These are phyloP conservation scores for Octopus bimaculoides DNA, from an alignment of 1,140 invertebrate species.

Conservation along the genomic window DNA sequence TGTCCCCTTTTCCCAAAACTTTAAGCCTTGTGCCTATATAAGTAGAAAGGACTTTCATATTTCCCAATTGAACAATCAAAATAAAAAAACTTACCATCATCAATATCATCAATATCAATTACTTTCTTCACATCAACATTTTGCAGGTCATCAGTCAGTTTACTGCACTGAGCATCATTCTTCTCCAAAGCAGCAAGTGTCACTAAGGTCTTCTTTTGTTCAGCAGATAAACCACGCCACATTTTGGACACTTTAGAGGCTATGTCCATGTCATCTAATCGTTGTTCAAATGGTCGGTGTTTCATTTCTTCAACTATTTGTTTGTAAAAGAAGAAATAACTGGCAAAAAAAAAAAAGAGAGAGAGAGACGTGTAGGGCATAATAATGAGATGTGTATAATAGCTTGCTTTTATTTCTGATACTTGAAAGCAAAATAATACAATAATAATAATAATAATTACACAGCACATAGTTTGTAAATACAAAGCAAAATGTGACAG, in stretches of 20 bases:
- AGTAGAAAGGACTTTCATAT: too few species aligned
- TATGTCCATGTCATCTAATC: not conserved
- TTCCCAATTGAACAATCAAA: too few species aligned
- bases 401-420: too few species aligned
- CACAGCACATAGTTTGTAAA: too few species aligned
- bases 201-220: not conserved
- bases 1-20: too few species aligned
- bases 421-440: too few species aligned
- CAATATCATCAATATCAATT: not conserved
- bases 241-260: not conserved
- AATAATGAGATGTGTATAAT: too few species aligned
- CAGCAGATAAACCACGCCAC: not conserved
- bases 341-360: not conserved
- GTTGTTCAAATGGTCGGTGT: not conserved
- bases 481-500: too few species aligned
- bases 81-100: not conserved
- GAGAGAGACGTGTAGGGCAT: too few species aligned
- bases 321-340: slow-evolving; percentile 5
- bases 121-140: not conserved
- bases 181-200: not conserved
- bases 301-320: not conserved
- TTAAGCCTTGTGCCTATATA: too few species aligned
- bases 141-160: not conserved
- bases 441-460: too few species aligned
- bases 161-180: not conserved